Conservation (phyloP, 2,888 invertebrate genomes). For the Ochropacha duplaris region DNA sequence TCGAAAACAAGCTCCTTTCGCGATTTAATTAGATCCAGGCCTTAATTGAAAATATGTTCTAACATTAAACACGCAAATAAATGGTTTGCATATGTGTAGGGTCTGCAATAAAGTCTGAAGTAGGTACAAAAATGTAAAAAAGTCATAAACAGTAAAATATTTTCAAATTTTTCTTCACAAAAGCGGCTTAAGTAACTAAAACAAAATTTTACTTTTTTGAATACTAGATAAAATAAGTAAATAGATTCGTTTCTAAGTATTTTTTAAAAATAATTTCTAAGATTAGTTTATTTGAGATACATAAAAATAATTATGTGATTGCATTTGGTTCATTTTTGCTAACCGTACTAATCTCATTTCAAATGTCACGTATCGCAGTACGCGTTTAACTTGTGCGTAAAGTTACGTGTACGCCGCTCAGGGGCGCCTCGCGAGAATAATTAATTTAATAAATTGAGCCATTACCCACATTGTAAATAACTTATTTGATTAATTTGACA, state of each 20-base stretch:
- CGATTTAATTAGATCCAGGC: slow-evolving; percentile 67
- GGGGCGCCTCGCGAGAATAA: slow-evolving; percentile 18
- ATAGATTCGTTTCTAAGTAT: too few relatives aligned
- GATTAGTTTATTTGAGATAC: too few relatives aligned
- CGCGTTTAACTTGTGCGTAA: slow-evolving; percentile 14
- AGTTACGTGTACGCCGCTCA: slow-evolving; percentile 8
- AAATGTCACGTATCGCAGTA: slow-evolving; percentile 25
- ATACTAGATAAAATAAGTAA: too few relatives aligned
- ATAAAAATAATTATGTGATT: too few relatives aligned
- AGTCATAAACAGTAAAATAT: background rate
- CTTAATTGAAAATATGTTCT: slow-evolving; percentile 72
- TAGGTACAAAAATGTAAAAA: background rate
- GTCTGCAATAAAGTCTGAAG: slow-evolving; percentile 31
- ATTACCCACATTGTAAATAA: slow-evolving; percentile 2
- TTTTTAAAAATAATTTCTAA: too few relatives aligned
- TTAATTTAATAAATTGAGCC: slow-evolving; percentile 20
- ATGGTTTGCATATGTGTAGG: slow-evolving; percentile 48
- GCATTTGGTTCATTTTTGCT: slow-evolving; percentile 13
- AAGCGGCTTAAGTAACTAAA: too few relatives aligned
- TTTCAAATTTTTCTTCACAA: too few relatives aligned
- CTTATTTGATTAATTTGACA: slow-evolving; percentile 4
- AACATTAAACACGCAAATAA: slow-evolving; percentile 62
- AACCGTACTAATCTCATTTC: slow-evolving; percentile 16
- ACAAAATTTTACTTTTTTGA: too few relatives aligned
- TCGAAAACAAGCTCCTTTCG: slow-evolving; percentile 65